phyloP scores from a whole-genome alignment of 2,113 vertebrate genomes.

The Fregetta grallaria region DNA sequence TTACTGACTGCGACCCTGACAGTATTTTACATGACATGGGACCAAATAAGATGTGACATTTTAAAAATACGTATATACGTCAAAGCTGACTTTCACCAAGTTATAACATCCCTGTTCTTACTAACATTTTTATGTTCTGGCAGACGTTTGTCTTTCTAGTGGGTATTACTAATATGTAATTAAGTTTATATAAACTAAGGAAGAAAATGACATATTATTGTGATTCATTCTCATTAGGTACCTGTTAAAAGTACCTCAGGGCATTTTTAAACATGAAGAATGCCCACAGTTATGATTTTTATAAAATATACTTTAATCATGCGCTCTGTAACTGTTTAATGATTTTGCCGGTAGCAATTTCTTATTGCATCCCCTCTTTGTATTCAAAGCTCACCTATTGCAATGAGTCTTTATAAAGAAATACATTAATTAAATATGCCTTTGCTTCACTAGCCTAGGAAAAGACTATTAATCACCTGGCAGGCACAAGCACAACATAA shows the following conservation, averaged over 20 bases:
- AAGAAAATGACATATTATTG: not conserved
- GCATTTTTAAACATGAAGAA: slow-evolving; percentile 27
- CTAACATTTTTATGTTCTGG: not conserved
- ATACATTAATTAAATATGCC: slow-evolving; percentile 33
- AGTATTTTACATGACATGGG: not conserved
- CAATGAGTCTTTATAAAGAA: not conserved
- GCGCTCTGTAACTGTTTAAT: not conserved
- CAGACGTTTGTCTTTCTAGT: not conserved
- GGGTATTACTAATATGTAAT: not conserved
- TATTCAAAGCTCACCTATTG: slow-evolving; percentile 6
- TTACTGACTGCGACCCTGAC: not conserved
- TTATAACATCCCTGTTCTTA: not conserved
- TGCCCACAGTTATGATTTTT: not conserved
- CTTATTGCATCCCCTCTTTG: not conserved
- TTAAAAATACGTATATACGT: not conserved
- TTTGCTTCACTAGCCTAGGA: not conserved
- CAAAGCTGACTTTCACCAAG: not conserved
- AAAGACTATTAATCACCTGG: slow-evolving; percentile 14
- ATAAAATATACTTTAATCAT: slow-evolving; percentile 24
- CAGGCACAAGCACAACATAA: not conserved
- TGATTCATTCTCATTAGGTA: not conserved
- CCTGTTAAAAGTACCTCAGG: not conserved
- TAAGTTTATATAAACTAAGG: not conserved
- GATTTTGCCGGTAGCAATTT: not conserved
- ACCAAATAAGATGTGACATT: not conserved